Conservation (phyloP, 1,140 invertebrate genomes). For the Drosophila suzukii region DNA sequence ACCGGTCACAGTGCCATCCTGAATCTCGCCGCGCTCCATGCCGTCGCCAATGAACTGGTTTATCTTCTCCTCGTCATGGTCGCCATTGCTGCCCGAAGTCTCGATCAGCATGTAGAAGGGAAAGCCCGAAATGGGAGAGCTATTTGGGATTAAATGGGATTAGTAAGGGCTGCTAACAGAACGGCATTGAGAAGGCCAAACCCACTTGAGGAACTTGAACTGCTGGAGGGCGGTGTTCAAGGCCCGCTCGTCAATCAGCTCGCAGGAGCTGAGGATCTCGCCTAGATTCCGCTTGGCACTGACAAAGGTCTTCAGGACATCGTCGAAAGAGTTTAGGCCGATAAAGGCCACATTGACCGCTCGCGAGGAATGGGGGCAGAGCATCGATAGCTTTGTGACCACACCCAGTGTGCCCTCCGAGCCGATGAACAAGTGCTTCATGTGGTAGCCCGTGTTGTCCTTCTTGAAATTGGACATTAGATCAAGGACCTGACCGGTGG, state of each 20-base stretch:
- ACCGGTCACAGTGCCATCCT: constrained; percentile 93
- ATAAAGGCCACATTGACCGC: constrained; percentile 94
- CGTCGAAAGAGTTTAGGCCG: constrained; percentile 86
- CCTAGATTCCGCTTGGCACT: constrained; percentile 90
- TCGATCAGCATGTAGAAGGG: constrained; percentile 97
- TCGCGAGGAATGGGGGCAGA: constrained; percentile 93
- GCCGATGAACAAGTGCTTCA: constrained; percentile 98
- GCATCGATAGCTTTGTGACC: constrained; percentile 95
- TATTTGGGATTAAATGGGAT: constrained; percentile 42
- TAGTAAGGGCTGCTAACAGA: background rate
- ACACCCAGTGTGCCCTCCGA: constrained; percentile 98
- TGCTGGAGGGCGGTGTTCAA: constrained; percentile 87
- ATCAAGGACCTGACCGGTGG: constrained; percentile 94
- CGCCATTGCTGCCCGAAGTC: constrained; percentile 92
- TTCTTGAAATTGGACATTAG: constrained; percentile 95
- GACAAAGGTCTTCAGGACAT: constrained; percentile 90
- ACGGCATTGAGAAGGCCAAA: background rate
- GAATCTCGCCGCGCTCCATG: constrained; percentile 89
- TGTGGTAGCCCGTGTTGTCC: constrained; percentile 98
- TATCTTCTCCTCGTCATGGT: constrained; percentile 95
- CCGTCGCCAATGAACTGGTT: constrained; percentile 90
- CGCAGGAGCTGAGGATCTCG: constrained; percentile 97
- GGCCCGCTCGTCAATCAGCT: constrained; percentile 93
- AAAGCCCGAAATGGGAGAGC: constrained; percentile 87
- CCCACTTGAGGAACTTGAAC: constrained; percentile 86